Evolutionary conservation across 2,113 vertebrate genomes (phyloP).

Genomic region (Junco hyemalis): DNA sequence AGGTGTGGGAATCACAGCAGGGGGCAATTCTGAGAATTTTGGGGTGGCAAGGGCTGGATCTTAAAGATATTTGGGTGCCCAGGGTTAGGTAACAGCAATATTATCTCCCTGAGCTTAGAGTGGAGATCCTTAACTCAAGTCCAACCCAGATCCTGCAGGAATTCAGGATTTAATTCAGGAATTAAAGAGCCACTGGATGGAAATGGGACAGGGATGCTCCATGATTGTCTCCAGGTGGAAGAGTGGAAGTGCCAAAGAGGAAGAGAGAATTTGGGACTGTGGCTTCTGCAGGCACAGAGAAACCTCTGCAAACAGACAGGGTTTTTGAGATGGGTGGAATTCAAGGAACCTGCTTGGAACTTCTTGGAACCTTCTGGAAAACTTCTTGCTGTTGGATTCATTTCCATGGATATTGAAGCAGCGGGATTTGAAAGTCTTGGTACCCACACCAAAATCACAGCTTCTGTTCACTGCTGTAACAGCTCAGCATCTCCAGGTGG

Average conservation of each 20-base stretch:
- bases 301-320: background rate
- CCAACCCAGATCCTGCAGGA: background rate
- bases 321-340: background rate
- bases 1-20: background rate
- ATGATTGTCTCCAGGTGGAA: background rate
- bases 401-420: background rate
- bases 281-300: background rate
- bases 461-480: background rate
- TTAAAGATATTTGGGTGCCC: background rate
- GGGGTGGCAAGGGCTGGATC: background rate
- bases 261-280: background rate
- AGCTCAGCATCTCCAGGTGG: background rate
- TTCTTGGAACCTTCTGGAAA: background rate
- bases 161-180: background rate
- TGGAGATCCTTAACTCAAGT: background rate
- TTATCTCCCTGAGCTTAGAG: background rate
- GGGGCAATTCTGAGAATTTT: background rate
- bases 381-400: rapidly evolving
- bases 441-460: background rate
- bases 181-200: background rate
- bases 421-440: background rate
- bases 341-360: background rate
- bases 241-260: background rate
- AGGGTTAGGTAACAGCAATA: background rate
- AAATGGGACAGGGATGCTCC: background rate